Conservation (phyloP, 2,113 vertebrate species). For the Phaethon lepturus region DNA sequence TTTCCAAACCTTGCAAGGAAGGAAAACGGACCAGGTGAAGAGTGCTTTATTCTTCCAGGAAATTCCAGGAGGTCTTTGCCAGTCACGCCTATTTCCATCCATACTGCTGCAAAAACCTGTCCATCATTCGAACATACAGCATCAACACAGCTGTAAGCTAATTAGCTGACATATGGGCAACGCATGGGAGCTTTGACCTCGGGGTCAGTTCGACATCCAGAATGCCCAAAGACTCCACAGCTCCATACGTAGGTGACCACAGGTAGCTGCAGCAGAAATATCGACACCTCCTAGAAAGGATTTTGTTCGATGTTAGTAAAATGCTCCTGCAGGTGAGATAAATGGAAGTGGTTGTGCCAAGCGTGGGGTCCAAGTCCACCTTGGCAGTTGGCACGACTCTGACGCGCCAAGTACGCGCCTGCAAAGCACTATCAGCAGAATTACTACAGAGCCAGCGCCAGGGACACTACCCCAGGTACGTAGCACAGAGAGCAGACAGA, state of each 20-base stretch:
- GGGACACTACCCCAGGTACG: neutral
- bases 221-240: neutral
- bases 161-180: neutral
- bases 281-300: neutral
- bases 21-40: neutral
- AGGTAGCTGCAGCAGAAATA: neutral
- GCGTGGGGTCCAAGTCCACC: neutral
- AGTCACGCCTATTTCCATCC: neutral
- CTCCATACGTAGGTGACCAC: neutral
- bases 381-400: rapidly evolving
- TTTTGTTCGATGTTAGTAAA: neutral
- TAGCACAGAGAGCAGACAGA: neutral
- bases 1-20: neutral
- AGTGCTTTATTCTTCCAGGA: neutral
- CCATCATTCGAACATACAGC: neutral
- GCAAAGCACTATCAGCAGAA: neutral
- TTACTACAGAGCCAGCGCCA: neutral
- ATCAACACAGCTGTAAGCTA: neutral
- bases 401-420: neutral
- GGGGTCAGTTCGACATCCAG: neutral
- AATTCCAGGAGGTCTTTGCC: neutral
- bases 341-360: neutral
- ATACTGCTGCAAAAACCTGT: neutral
- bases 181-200: neutral
- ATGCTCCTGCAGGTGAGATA: neutral